Conservation (phyloP, 2,888 invertebrate genomes). For the Amphimallon solstitiale region DNA sequence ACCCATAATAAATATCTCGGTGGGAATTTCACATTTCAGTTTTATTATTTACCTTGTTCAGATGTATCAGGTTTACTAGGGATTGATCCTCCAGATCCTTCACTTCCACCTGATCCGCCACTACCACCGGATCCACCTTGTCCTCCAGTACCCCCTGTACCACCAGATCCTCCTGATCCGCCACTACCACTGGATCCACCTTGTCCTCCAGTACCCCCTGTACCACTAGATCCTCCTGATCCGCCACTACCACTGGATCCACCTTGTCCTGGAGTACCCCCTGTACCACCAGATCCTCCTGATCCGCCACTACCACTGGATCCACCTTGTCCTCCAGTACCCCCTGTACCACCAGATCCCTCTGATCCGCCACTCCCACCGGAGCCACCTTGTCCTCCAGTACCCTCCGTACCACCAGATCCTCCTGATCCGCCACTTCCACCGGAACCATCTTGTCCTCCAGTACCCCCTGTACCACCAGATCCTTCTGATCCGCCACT, state of each 20-base stretch:
- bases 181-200: constrained; percentile 38
- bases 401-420: background rate
- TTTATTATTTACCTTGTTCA: no score
- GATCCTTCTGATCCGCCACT: constrained; percentile 33
- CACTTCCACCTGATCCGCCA: constrained; percentile 33
- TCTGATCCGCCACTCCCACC: constrained; percentile 21
- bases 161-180: constrained; percentile 67
- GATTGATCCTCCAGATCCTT: constrained; percentile 15
- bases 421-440: background rate
- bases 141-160: constrained; percentile 7
- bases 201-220: constrained; percentile 16
- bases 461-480: constrained; percentile 67
- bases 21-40: no score
- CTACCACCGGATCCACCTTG: background rate
- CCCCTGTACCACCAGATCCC: constrained; percentile 29
- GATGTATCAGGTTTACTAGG: no score
- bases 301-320: background rate
- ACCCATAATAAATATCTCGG: no score
- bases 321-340: constrained; percentile 29
- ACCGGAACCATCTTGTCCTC: constrained; percentile 23
- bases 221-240: constrained; percentile 47
- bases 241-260: constrained; percentile 35
- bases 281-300: constrained; percentile 21
- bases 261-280: background rate
- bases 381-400: background rate